Evolutionary conservation across 1,140 invertebrate species (phyloP), one percentile per base, ranked within the genome.

Genomic region (Phymorhynchus buccinoides): DNA sequence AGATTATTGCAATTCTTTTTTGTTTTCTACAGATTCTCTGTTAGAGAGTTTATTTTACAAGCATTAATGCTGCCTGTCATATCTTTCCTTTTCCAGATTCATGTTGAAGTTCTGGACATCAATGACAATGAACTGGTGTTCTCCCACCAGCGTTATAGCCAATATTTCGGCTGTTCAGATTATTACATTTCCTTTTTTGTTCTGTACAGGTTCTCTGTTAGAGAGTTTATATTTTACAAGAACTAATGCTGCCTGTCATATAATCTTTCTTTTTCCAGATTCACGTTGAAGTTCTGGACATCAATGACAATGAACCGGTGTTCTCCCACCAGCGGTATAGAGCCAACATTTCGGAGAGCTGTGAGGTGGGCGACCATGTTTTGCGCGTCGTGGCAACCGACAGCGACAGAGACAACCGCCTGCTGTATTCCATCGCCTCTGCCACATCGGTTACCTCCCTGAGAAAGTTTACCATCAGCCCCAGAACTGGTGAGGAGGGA

Each of bases 291-390:
- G 95, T 99, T 7, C 94, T 96, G 42, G 98, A 99, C 94, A 95
- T 97, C 2, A 98, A 98, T 93, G 97, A 98, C 92, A 97, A 97
- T 93, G 95, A 96, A 18, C 96, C 97, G 0, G 90, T 94, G 30
- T 98, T 98, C 92, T 95, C 95, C 37, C 94, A 96, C 86, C 92
- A 94, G 27, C 92, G 93, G 56, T 96, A 97, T 90, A 93, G 94
- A 73, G 95, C 96, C 1, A 93, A 95, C 82, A 95, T 97, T 27
- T 95, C 95, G 88, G 92, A 93, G 85, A 90, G 83, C 78, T 87
- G 87, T 27, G 56, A 87, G 12, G 77, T 90, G 18, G 92, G 92
- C 9, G 89, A 87, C 27, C 87, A 82, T 18, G 87, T 93, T 48
- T 94, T 96, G 1, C 95, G 95, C 88, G 95, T 97, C 0, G 94